Base-by-base conservation (phyloP, 2,888 invertebrate species). In the Stenurella melanura region DNA sequence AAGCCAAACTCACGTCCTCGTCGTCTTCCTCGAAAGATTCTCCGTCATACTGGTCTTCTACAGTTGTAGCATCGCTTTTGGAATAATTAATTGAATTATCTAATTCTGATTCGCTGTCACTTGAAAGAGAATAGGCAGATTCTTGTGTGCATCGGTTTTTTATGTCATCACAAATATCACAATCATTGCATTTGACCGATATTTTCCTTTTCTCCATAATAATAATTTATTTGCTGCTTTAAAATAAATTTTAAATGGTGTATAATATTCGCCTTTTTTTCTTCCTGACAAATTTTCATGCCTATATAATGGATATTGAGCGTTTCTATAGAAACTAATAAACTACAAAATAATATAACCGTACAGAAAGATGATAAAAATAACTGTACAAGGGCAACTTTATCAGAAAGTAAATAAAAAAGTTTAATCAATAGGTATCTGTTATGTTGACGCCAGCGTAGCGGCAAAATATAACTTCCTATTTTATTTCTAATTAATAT, bases 21-120 rank as follows among this genome's bases (percentile, higher is more conserved):
- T 80, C 78, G 57, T 76, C 75, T n/a, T 79, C 77, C 66, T 77
- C 77, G 64, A 77, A 77, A 15, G 58, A 50, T 38, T 80, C 80
- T 19, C 70, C 54, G 21, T 76, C 70, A 26, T 80, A 80, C 30
- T 66, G 60, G 17, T 76, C 69, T n/a, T 72, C 54, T 17, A 58
- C 74, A 12, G 68, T 58, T 15, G 34, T 56, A 57, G 0, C 57
- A 58, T 64, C 69, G 18, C 18, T 63, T 34, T 74, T 58, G n/a
- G 61, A 17, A 26, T 18, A 60, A 21, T 21, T 17, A 21, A 21
- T 73, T n/a, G 34, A 38, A 26, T 74, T 68, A 64, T 74, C 71
- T 19, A 21, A 21, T 18, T 61, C 71, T 18, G 17, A 57, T 56
- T 69, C 61, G 15, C 58, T 61, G 21, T 60, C 60, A 38, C 19